Conservation (phyloP, 2,113 vertebrate genomes). For the Chascanopsetta lugubris region DNA sequence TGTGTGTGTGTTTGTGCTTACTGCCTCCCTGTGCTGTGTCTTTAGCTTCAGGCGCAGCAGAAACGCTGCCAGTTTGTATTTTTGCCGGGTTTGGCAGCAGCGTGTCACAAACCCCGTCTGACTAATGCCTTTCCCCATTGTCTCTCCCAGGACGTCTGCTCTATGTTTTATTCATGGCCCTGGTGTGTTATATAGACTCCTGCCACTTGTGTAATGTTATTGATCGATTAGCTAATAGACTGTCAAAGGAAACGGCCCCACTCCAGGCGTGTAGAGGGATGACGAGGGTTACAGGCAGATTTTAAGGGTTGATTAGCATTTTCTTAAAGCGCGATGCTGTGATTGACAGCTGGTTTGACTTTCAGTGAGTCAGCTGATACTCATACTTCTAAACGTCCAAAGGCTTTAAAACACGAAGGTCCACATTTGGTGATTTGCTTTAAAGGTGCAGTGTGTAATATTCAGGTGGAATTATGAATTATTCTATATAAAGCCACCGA, state of each 20-base stretch:
- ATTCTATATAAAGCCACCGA: no score
- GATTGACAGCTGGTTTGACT: conserved; percentile 8
- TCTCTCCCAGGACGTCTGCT: conserved; percentile 71
- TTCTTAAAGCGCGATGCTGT: not conserved
- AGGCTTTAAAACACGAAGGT: no score
- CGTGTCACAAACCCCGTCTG: conserved; percentile 65
- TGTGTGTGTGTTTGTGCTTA: conserved; percentile 54
- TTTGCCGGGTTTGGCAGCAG: conserved; percentile 77
- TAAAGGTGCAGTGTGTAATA: no score
- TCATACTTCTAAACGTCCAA: no score
- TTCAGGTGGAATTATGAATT: no score
- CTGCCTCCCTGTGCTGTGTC: conserved; percentile 60
- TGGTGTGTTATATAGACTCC: conserved; percentile 71
- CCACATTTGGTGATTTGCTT: no score
- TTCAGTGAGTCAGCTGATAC: no score
- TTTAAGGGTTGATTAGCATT: conserved; percentile 28
- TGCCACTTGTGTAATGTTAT: conserved; percentile 65
- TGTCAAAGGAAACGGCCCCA: conserved; percentile 64
- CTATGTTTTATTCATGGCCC: conserved; percentile 73
- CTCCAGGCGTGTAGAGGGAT: conserved; percentile 23
- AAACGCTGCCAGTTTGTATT: conserved; percentile 64
- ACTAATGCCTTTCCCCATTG: conserved; percentile 73
- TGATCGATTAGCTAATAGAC: conserved; percentile 73
- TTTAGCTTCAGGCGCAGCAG: conserved; percentile 67
- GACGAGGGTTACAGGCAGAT: conserved; percentile 28